Base-by-base conservation (phyloP, 92 coral and sea anemone species). In the Heteractis magnifica region DNA sequence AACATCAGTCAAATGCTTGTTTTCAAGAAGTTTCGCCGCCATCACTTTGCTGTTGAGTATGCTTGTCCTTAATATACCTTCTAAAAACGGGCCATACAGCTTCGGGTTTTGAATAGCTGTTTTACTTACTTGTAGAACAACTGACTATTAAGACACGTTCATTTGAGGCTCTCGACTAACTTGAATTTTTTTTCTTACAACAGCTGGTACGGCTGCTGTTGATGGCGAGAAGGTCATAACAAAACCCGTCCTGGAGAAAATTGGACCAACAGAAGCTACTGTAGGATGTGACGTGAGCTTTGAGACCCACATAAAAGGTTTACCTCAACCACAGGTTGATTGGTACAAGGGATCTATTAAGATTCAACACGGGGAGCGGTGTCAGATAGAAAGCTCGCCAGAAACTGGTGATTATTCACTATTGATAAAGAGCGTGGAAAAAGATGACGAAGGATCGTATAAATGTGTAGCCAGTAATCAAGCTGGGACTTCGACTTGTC, bases 341-440 rank as follows among this genome's bases (percentile, higher is more conserved):
- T 96, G 99, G 99, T 93, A 87, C 60, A 82, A 86, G 60, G 91
- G 90, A 52, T 89, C 93, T 21, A 90, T 86, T 86, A 87, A 84
- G 78, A 85, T 96, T 23, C 79, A 75, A 76, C 91, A 76, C 41
- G 88, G 88, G 51, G 83, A 51, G 48, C 81, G 83, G 11, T 85
- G 70, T 77, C 78, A 78, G 59, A 85, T 85, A 73, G 75, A 79
- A 18, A 76, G 26, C 49, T 85, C 88, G 15, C 83, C 81, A 52
- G 88, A 78, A 71, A 85, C 83, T 56, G 85, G 86, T 12, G 71
- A 56, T 26, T 87, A 86, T 52, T 58, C 83, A 9, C 77, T 89
- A 18, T 76, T 83, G 15, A 89, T 89, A 49, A 84, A 75, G 75
- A 86, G 83, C 79, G 80, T 78, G 41, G 87, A 89, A 23, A 84